Base-by-base conservation (phyloP, 2,888 invertebrate species). In the Leptopilina drosophilae region DNA sequence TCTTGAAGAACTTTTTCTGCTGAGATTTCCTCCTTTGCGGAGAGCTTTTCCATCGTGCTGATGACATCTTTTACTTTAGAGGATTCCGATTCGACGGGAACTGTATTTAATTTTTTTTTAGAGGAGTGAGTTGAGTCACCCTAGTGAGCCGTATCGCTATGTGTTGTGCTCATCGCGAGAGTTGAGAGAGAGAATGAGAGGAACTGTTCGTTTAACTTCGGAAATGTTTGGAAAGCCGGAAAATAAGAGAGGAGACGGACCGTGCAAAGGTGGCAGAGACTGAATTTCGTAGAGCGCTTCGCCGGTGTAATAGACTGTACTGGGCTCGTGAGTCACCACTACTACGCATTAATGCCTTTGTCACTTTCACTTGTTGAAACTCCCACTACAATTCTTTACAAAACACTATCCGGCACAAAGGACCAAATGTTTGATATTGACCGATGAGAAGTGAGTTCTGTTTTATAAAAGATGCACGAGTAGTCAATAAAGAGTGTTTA, bases 361-460 rank as follows among this genome's bases (percentile, higher is more conserved):
- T 14, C 56, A 56, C 56, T 56, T 56, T n/a, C 46, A 56, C 56
- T 14, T 56, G 56, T 56, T 56, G n/a, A 46, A n/a, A 14, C 56
- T 12, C 12, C n/a, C 56, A 56, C 9, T 56, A 12, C n/a, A 14
- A n/a, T 14, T 56, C 4, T 56, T 56, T 14, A 56, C 56, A 12
- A n/a, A 56, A 56, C 56, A 56, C 56, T 56, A n/a, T 56, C 56
- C 56, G n/a, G 56, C 56, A 12, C 56, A n/a, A 56, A 56, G 56
- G 56, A 14, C 56, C 56, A 56, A 56, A 56, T 56, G n/a, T 56
- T 46, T 56, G n/a, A 56, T 5, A 56, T 14, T 56, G 3, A 33
- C 33, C 33, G 33, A 33, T 33, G 33, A 33, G 33, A 33, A 33
- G 33, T 33, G 33, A 3, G 33, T 33, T 33, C 33, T 3, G 1